Base-by-base conservation (phyloP, 2,888 invertebrate species). In the Stegana nigrithorax region DNA sequence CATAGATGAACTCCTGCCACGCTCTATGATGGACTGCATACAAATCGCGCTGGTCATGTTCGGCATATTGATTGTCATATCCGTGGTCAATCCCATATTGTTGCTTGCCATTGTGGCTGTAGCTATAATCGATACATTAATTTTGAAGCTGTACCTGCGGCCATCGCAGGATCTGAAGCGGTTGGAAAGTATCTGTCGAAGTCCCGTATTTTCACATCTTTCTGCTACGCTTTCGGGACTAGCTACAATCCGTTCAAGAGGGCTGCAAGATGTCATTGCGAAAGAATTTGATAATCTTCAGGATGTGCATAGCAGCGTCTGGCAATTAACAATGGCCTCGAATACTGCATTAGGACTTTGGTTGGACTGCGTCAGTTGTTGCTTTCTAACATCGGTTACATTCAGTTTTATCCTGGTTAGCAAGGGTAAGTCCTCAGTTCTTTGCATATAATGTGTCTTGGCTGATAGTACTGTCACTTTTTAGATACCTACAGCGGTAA, bases 141-240 rank as follows among this genome's bases (percentile, higher is more conserved):
- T 93, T 32, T 83, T 94, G 21, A 87, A 86, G 67, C 89, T 91
- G 78, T 95, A 93, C 81, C 83, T 95, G 45, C 87, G 88, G 12
- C 91, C 93, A 0, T 91, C 94, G 0, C 89, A 93, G 73, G 92
- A 91, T 78, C 87, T 95, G 0, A 95, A 91, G 81, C 87, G 91
- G 53, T 85, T 92, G 66, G 92, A 92, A 80, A 91, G 91, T 71
- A 90, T 90, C 63, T 89, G 91, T 62, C 89, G 93, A 66, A 95
- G 96, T 85, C 97, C 97, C 0, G 93, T 97, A 0, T 96, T 96
- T 83, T 93, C 95, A 0, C 95, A 97, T 82, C 89, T 97, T 70
- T 92, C 93, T n/a, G 92, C 95, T 0, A 91, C 95, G 0, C 87
- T 97, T 6, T 90, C 92, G 65, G 97, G 97, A 1, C 88, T 97